Percentiles rank a stretch among this genome's conserved stretches.
Conservation (phyloP, 2,113 vertebrate genomes). For the Saiga tatarica region DNA sequence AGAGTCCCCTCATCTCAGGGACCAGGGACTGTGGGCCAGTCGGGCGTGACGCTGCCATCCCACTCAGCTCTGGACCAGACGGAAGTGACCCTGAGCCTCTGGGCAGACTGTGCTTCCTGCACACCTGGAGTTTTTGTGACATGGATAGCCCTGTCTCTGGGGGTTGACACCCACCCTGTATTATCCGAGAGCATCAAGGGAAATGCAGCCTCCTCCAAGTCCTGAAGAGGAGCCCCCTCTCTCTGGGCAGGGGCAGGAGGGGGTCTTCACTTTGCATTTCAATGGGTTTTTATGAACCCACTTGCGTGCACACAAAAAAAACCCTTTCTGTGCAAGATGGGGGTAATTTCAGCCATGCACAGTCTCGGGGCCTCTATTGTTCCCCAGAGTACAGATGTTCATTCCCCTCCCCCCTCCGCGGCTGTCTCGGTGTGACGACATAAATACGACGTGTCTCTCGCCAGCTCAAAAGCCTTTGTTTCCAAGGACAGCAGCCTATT, state of each 20-base stretch:
- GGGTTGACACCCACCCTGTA: background rate
- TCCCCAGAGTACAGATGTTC: slow-evolving; percentile 81
- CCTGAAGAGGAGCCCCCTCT: slow-evolving; percentile 27
- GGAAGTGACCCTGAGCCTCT: background rate
- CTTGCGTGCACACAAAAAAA: slow-evolving; percentile 62
- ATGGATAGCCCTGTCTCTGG: background rate
- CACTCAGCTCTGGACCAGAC: background rate
- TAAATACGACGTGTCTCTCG: slow-evolving; percentile 84
- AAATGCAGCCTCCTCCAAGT: background rate
- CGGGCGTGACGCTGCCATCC: accelerated
- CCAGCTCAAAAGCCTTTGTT: slow-evolving; percentile 81
- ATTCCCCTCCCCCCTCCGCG: slow-evolving; percentile 67
- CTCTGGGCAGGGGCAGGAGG: background rate
- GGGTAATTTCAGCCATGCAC: slow-evolving; percentile 73
- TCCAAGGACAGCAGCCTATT: slow-evolving; percentile 85
- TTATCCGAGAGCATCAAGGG: background rate
- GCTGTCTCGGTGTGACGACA: slow-evolving; percentile 83
- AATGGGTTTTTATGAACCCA: slow-evolving; percentile 76
- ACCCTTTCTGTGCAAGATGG: slow-evolving; percentile 61
- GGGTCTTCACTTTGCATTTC: slow-evolving; percentile 77
- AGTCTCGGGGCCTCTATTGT: slow-evolving; percentile 71
- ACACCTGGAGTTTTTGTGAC: background rate
- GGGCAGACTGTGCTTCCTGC: background rate
- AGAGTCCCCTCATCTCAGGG: background rate
- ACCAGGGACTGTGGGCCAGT: background rate